phyloP scores from a whole-genome alignment of 37 sponge, comb jelly and placozoan species.

The Corticium candelabrum region DNA sequence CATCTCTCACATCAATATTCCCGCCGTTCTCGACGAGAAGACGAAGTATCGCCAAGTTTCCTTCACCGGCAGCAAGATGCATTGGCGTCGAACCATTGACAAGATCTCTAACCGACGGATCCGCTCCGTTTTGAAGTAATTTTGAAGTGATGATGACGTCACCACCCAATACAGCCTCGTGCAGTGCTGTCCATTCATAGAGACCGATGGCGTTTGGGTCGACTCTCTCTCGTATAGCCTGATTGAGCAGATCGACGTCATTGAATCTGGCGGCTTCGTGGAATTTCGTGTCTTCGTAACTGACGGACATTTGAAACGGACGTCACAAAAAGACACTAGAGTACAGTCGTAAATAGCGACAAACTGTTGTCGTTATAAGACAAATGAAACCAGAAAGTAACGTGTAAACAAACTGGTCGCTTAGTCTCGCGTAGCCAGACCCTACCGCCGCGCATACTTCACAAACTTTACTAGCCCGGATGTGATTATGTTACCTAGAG shows the following conservation, averaged over 20 bases:
- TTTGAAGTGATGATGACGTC: neutral
- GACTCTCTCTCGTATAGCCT: neutral
- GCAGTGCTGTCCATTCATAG: slow-evolving; percentile 1
- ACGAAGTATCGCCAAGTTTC: neutral
- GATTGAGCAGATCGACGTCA: neutral
- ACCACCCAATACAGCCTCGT: neutral
- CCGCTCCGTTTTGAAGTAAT: neutral
- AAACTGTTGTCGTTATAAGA: no score
- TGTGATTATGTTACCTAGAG: no score
- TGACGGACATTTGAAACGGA: neutral
- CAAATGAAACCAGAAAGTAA: no score
- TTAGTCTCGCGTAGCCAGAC: no score
- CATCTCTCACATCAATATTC: neutral
- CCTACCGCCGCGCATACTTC: no score
- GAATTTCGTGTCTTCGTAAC: neutral
- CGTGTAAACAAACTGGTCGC: no score
- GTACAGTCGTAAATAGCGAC: no score
- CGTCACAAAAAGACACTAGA: no score
- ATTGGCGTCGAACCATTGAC: neutral
- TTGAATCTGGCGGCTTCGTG: neutral
- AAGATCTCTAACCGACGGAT: neutral
- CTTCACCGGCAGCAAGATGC: neutral
- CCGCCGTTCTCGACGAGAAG: neutral
- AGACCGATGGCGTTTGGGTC: neutral
- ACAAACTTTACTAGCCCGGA: no score